A percentile compares a stretch with the other conserved stretches of the same genome.
phyloP scores from a whole-genome alignment of 1,140 invertebrate genomes.

The silkworm (Bombyx mori) region DNA sequence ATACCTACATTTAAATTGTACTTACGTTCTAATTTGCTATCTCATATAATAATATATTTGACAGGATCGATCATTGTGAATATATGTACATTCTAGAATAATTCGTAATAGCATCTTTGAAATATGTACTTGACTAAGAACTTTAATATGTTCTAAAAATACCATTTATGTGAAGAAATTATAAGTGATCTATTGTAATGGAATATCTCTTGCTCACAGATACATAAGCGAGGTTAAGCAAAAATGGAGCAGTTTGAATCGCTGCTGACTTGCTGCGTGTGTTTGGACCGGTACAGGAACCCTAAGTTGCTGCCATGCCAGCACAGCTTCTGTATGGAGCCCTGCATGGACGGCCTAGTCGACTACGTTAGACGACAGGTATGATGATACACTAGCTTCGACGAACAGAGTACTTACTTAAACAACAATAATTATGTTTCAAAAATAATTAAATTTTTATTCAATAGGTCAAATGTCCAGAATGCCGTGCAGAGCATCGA shows the following conservation, averaged over 20 bases:
- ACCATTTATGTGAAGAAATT: too few relatives aligned
- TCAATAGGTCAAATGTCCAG: slow-evolving; percentile 95
- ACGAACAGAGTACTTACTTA: too few relatives aligned
- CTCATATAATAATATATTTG: too few relatives aligned
- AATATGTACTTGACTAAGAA: too few relatives aligned
- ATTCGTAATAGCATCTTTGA: too few relatives aligned
- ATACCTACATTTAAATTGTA: too few relatives aligned
- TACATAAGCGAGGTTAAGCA: slow-evolving; percentile 36
- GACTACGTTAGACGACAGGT: slow-evolving; percentile 95
- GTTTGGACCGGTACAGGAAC: slow-evolving; percentile 95
- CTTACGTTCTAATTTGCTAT: too few relatives aligned
- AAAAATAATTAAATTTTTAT: slow-evolving; percentile 7
- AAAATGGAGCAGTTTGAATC: slow-evolving; percentile 98
- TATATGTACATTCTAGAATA: too few relatives aligned
- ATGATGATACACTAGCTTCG: slow-evolving; percentile 5
- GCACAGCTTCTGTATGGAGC: slow-evolving; percentile 99
- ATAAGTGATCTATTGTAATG: neutral
- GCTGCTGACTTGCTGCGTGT: slow-evolving; percentile 97
- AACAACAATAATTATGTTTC: neutral
- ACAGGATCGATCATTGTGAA: too few relatives aligned
- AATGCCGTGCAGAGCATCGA: slow-evolving; percentile 97
- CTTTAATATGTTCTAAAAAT: too few relatives aligned
- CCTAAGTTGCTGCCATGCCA: slow-evolving; percentile 99
- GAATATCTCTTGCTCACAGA: slow-evolving; percentile 29
- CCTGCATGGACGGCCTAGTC: slow-evolving; percentile 96